Conservation (phyloP, 2,888 invertebrate genomes). For the Dysmachus trigonus region DNA sequence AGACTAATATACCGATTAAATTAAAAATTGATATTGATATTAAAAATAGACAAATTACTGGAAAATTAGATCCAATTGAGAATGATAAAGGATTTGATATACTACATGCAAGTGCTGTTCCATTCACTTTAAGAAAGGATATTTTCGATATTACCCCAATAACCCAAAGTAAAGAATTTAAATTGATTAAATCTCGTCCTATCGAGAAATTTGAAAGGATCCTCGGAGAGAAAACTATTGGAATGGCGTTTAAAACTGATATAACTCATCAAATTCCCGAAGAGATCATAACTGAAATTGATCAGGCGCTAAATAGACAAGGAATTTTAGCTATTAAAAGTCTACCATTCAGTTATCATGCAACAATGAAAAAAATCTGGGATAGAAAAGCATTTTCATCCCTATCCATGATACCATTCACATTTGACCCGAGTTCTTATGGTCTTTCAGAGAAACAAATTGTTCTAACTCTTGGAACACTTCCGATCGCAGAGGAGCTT, state of each 20-base stretch:
- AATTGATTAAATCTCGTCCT: slow-evolving; percentile 64
- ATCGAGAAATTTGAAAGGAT: slow-evolving; percentile 58
- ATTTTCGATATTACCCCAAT: slow-evolving; percentile 68
- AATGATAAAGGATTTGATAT: slow-evolving; percentile 67
- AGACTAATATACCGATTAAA: slow-evolving; percentile 68
- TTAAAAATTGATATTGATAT: slow-evolving; percentile 65
- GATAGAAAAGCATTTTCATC: slow-evolving; percentile 37
- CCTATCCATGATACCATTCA: slow-evolving; percentile 43
- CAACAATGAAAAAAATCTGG: slow-evolving; percentile 45
- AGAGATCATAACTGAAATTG: slow-evolving; percentile 57
- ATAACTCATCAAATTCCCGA: slow-evolving; percentile 65
- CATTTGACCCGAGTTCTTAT: slow-evolving; percentile 43
- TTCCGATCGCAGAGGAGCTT: slow-evolving; percentile 48
- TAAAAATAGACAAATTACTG: slow-evolving; percentile 64
- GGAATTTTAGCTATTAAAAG: slow-evolving; percentile 45
- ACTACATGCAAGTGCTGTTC: slow-evolving; percentile 71
- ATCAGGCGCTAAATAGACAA: slow-evolving; percentile 44
- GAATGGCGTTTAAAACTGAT: slow-evolving; percentile 68
- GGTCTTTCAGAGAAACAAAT: slow-evolving; percentile 6
- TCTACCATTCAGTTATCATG: slow-evolving; percentile 53
- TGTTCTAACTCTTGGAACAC: slow-evolving; percentile 39
- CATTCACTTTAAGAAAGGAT: slow-evolving; percentile 72
- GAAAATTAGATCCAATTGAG: slow-evolving; percentile 66
- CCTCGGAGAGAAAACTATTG: slow-evolving; percentile 66
- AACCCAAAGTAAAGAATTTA: slow-evolving; percentile 65